Conservation (phyloP, 2,888 invertebrate species). For the Rhimphoctona megacephalus region DNA sequence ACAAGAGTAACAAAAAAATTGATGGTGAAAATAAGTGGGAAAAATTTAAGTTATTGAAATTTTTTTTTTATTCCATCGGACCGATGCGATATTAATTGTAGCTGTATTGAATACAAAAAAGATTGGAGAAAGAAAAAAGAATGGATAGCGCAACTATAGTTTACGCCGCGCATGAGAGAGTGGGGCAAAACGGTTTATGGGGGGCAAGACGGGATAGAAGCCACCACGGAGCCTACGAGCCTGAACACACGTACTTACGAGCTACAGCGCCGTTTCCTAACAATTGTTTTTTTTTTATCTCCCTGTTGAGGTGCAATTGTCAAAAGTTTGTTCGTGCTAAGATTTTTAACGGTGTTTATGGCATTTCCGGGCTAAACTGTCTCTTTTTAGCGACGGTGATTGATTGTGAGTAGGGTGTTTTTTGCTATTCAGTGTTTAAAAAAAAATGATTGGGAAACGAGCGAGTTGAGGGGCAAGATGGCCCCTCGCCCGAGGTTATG, state of each 20-base stretch:
- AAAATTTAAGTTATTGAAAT: background rate
- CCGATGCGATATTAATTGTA: background rate
- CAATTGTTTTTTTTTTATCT: conserved; percentile 35
- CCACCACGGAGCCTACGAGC: conserved; percentile 49
- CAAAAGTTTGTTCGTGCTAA: background rate
- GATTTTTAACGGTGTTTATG: background rate
- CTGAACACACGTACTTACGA: conserved; percentile 41
- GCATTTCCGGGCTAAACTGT: background rate
- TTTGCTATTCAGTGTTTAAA: background rate
- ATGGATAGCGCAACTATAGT: conserved; percentile 29
- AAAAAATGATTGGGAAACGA: background rate
- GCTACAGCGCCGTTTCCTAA: conserved; percentile 57
- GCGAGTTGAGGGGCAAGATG: conserved; percentile 55
- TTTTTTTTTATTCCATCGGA: background rate
- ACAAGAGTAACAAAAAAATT: background rate
- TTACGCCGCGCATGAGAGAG: conserved; percentile 59
- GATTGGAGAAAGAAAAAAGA: background rate
- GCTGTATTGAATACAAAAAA: background rate
- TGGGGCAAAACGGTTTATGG: conserved; percentile 67
- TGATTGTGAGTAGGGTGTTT: conserved; percentile 30
- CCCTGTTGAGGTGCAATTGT: conserved; percentile 23
- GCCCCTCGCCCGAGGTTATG: conserved; percentile 56
- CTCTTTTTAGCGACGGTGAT: background rate
- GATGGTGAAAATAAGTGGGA: background rate
- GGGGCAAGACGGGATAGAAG: conserved; percentile 70